Evolutionary conservation across 2,113 vertebrate species (phyloP).

Genomic region (Myotis davidii): DNA sequence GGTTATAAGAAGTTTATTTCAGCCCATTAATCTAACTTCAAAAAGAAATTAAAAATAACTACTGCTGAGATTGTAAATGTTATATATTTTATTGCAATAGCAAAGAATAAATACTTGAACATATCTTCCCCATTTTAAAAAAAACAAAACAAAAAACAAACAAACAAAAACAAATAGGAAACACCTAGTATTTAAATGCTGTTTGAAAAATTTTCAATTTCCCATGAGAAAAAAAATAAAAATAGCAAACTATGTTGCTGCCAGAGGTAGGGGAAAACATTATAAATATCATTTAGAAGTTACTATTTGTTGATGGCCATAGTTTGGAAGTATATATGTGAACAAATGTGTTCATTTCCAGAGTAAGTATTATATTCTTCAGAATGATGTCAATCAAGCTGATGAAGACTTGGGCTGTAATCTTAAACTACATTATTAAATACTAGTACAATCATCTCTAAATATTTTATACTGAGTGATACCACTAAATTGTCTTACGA

Average conservation of each 20-base stretch:
- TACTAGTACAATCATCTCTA: not conserved
- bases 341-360: not conserved
- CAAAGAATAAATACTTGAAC: conserved; percentile 32
- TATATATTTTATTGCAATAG: conserved; percentile 25
- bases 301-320: not conserved
- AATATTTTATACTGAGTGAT: not conserved
- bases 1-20: not conserved
- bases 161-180: not conserved
- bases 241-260: not conserved
- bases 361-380: not conserved
- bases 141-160: too few relatives aligned
- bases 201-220: conserved; percentile 19
- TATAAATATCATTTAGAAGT: not conserved
- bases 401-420: not conserved
- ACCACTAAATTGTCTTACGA: not conserved
- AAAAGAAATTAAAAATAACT: conserved; percentile 42
- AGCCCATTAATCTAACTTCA: not conserved
- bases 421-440: not conserved
- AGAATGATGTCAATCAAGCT: not conserved
- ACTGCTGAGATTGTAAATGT: not conserved
- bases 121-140: not conserved
- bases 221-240: not conserved
- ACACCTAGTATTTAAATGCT: not conserved
- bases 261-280: not conserved
- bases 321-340: not conserved